Conservation (phyloP, 1,140 invertebrate species). For the Panagrolaimus sp. region DNA sequence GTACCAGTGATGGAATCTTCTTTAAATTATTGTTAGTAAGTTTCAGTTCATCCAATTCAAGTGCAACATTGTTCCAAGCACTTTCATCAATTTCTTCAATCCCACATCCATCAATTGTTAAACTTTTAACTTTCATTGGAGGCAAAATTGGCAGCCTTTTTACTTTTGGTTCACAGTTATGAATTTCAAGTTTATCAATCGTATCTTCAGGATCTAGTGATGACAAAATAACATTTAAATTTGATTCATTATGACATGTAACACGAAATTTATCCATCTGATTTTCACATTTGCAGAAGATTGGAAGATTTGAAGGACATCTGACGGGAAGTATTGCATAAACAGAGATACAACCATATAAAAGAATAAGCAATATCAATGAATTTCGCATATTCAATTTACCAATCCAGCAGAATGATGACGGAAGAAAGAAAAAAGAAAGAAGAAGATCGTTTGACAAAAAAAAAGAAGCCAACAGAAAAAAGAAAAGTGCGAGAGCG, state of each 20-base stretch:
- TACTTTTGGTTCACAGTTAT: not conserved
- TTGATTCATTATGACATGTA: not conserved
- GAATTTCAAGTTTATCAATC: slow-evolving; percentile 4
- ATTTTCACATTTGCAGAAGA: not conserved
- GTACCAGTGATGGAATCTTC: slow-evolving; percentile 24
- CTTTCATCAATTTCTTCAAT: slow-evolving; percentile 21
- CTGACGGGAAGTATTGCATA: too few species aligned
- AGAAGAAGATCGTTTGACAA: too few species aligned
- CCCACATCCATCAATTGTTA: slow-evolving; percentile 32
- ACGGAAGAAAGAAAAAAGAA: too few species aligned
- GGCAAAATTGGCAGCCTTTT: not conserved
- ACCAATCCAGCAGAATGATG: too few species aligned
- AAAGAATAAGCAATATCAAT: too few species aligned
- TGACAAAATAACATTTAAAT: slow-evolving; percentile 4
- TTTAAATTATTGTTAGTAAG: slow-evolving; percentile 35
- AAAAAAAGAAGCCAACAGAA: too few species aligned
- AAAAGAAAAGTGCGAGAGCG: too few species aligned
- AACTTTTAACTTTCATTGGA: slow-evolving; percentile 18
- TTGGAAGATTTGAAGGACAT: not conserved
- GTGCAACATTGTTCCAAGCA: slow-evolving; percentile 27
- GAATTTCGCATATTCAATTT: too few species aligned
- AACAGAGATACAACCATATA: too few species aligned
- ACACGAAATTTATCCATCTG: not conserved
- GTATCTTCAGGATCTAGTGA: not conserved
- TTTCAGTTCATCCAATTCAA: slow-evolving; percentile 34